These are phyloP conservation scores for Drosophila affinis DNA, from an alignment of 2,888 invertebrate species.

Conservation along the genomic window DNA sequence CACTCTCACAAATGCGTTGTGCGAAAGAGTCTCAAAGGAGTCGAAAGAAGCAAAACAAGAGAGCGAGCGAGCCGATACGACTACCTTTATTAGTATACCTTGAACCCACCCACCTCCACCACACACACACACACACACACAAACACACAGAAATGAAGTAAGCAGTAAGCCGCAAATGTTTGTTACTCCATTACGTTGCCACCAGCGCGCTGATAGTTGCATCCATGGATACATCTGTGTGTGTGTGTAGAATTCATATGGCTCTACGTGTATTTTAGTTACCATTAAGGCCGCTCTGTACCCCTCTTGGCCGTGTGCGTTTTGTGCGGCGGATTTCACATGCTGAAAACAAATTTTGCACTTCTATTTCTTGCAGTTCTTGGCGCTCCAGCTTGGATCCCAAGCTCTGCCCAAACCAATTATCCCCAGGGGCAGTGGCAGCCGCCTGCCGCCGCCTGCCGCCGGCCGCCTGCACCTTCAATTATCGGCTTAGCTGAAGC, in stretches of 20 bases:
- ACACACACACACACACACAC: too few species aligned
- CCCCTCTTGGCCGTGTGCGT: too few species aligned
- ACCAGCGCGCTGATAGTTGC: conserved; percentile 9
- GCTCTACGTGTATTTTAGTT: conserved; percentile 11
- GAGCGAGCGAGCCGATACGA: too few species aligned
- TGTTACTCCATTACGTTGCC: conserved; percentile 70
- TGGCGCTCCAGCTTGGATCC: neutral
- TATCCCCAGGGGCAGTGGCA: neutral
- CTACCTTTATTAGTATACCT: too few species aligned
- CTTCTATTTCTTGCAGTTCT: neutral
- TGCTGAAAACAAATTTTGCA: too few species aligned
- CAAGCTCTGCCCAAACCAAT: neutral
- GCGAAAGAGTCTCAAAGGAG: too few species aligned
- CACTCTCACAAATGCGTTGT: too few species aligned
- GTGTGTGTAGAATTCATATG: neutral
- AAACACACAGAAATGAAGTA: conserved; percentile 47
- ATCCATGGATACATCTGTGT: conserved; percentile 5
- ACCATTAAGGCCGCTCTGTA: neutral
- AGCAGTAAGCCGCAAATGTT: conserved; percentile 75
- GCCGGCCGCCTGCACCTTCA: conserved; percentile 32
- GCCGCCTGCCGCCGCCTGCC: neutral
- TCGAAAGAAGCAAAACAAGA: too few species aligned
- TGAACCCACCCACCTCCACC: too few species aligned
- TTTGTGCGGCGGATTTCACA: too few species aligned
- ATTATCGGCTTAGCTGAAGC: conserved; percentile 47